Conservation (phyloP, 2,888 invertebrate species). For the Pasiphila rectangulata region DNA sequence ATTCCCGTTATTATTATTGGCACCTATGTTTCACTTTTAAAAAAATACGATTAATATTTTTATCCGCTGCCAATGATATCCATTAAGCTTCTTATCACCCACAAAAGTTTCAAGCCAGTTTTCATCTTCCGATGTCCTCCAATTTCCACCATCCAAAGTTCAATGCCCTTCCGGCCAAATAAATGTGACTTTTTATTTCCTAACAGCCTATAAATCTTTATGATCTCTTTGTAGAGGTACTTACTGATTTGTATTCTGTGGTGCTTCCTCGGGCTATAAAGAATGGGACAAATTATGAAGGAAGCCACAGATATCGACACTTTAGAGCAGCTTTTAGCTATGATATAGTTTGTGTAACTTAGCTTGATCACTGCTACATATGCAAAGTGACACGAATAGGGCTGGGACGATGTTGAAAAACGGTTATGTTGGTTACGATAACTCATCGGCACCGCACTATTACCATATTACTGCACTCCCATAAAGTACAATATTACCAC, state of each 20-base stretch:
- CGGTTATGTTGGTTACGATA: too few species aligned
- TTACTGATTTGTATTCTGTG: not conserved
- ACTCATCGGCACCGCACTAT: too few species aligned
- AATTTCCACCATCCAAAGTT: not conserved
- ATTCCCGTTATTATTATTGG: too few species aligned
- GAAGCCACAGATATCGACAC: constrained; percentile 18
- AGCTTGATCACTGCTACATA: too few species aligned
- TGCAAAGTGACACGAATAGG: too few species aligned
- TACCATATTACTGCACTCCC: too few species aligned
- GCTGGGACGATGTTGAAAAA: too few species aligned
- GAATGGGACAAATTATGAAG: constrained; percentile 25
- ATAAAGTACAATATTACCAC: too few species aligned
- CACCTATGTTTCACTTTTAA: too few species aligned
- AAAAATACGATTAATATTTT: too few species aligned
- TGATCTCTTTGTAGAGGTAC: not conserved
- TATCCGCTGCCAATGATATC: too few species aligned
- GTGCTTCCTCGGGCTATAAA: constrained; percentile 18
- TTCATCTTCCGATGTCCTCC: constrained; percentile 6
- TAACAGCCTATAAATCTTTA: constrained; percentile 23
- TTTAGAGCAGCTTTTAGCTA: constrained; percentile 10
- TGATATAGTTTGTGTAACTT: too few species aligned
- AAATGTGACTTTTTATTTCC: constrained; percentile 21
- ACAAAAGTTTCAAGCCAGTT: not conserved
- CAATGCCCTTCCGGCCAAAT: constrained; percentile 17
- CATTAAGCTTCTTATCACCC: not conserved